These are phyloP conservation scores for Thunnus thynnus DNA, from an alignment of 2,113 vertebrate species.

Conservation along the genomic window DNA sequence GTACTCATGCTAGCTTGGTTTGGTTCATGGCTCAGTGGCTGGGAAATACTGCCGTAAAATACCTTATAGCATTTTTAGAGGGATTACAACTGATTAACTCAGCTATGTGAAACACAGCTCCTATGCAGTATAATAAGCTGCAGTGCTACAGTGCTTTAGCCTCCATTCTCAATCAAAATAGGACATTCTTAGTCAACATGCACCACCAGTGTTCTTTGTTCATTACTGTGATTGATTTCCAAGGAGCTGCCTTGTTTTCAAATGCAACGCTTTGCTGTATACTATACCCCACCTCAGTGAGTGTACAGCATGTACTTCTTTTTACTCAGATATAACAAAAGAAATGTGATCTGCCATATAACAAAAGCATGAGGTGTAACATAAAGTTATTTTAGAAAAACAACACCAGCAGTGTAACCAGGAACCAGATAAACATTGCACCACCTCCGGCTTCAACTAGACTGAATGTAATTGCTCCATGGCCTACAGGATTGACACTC, in stretches of 20 bases:
- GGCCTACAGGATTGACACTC: conserved; percentile 22
- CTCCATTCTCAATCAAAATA: conserved; percentile 38
- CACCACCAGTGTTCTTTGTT: conserved; percentile 44
- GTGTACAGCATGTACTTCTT: background rate
- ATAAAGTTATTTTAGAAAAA: conserved; percentile 8
- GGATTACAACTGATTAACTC: conserved; percentile 78
- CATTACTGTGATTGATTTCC: conserved; percentile 37
- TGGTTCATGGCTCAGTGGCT: conserved; percentile 1
- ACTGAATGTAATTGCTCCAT: conserved; percentile 36
- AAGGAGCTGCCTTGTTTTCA: background rate
- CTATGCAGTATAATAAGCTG: conserved; percentile 56
- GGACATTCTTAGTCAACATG: conserved; percentile 33
- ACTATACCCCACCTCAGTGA: background rate
- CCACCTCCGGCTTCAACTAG: conserved; percentile 1
- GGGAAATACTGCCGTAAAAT: conserved; percentile 40
- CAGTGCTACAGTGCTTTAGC: conserved; percentile 26
- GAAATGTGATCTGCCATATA: conserved; percentile 9
- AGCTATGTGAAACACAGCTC: conserved; percentile 59
- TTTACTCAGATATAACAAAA: conserved; percentile 4
- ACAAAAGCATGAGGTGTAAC: background rate
- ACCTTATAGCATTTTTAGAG: conserved; percentile 58
- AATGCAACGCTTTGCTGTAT: conserved; percentile 3
- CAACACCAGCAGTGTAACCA: conserved; percentile 6
- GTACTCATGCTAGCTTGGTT: background rate
- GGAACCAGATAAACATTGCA: conserved; percentile 26